A percentile compares a stretch with the other conserved stretches of the same genome.
Evolutionary conservation across 2,888 invertebrate species (phyloP).

Genomic region (Myopa testacea): DNA sequence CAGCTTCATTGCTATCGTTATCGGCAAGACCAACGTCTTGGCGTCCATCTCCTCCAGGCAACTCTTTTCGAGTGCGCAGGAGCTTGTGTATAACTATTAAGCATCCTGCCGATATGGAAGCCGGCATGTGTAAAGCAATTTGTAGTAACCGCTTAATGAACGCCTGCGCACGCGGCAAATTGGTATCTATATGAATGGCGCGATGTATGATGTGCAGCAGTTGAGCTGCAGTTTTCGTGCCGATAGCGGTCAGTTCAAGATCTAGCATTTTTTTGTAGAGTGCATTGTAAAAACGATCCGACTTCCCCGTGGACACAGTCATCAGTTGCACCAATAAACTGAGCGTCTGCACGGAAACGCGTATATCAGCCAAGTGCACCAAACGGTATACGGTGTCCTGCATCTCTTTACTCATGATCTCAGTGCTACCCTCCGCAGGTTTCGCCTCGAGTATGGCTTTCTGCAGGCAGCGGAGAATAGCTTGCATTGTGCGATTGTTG

Average conservation of each 20-base stretch:
- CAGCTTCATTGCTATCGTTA: constrained; percentile 40
- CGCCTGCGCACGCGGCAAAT: constrained; percentile 78
- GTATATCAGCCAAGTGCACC: constrained; percentile 83
- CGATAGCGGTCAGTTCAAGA: constrained; percentile 73
- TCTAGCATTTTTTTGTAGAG: constrained; percentile 89
- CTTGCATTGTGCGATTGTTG: constrained; percentile 86
- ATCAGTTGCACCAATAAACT: constrained; percentile 65
- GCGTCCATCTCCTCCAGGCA: constrained; percentile 54
- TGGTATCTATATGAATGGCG: constrained; percentile 83
- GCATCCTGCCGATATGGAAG: constrained; percentile 85
- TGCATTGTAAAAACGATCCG: constrained; percentile 80
- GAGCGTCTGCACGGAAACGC: constrained; percentile 72
- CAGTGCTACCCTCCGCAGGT: constrained; percentile 58
- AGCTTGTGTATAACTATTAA: constrained; percentile 72
- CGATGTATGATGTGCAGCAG: constrained; percentile 89
- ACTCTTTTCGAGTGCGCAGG: constrained; percentile 75
- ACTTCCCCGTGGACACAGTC: constrained; percentile 61
- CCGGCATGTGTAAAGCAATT: constrained; percentile 77
- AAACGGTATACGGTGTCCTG: constrained; percentile 81
- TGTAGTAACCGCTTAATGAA: constrained; percentile 87
- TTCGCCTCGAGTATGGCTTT: constrained; percentile 72
- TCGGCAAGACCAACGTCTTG: background rate
- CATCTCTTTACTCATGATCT: constrained; percentile 66
- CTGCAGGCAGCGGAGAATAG: constrained; percentile 84
- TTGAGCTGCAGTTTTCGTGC: constrained; percentile 76